Evolutionary conservation across 2,888 invertebrate genomes (phyloP).

Genomic region (Corbicula japonica): DNA sequence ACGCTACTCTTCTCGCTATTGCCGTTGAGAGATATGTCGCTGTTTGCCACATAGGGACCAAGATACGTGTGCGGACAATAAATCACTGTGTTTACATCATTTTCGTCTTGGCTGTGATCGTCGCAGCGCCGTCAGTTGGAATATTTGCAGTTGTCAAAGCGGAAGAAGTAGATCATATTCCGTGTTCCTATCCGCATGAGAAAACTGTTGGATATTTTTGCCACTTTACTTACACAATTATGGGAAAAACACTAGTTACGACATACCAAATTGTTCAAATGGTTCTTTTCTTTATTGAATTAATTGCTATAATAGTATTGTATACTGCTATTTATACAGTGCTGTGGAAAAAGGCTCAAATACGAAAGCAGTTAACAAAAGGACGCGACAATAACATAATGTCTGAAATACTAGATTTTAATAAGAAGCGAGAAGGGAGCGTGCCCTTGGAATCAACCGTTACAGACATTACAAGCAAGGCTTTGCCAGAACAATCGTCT

Average conservation of each 20-base stretch:
- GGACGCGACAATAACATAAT: slow-evolving; percentile 1
- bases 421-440: neutral
- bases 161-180: slow-evolving; percentile 64
- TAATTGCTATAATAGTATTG: slow-evolving; percentile 70
- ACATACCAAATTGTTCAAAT: slow-evolving; percentile 71
- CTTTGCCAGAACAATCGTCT: too few species aligned
- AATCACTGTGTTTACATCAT: slow-evolving; percentile 70
- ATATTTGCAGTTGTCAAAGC: slow-evolving; percentile 74
- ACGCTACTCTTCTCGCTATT: slow-evolving; percentile 75
- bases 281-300: slow-evolving; percentile 63
- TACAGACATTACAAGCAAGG: neutral
- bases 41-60: slow-evolving; percentile 72
- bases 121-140: slow-evolving; percentile 70
- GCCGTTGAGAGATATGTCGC: slow-evolving; percentile 78
- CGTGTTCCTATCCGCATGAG: slow-evolving; percentile 68
- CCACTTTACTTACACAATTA: slow-evolving; percentile 74
- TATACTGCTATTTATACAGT: slow-evolving; percentile 75
- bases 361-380: slow-evolving; percentile 37
- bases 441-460: neutral
- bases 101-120: slow-evolving; percentile 56
- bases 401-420: neutral
- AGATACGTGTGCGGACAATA: slow-evolving; percentile 66
- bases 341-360: slow-evolving; percentile 73
- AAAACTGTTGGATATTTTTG: slow-evolving; percentile 65
- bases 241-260: slow-evolving; percentile 62